phyloP scores from a whole-genome alignment of 2,113 vertebrate genomes.

The Spermophilus dauricus region DNA sequence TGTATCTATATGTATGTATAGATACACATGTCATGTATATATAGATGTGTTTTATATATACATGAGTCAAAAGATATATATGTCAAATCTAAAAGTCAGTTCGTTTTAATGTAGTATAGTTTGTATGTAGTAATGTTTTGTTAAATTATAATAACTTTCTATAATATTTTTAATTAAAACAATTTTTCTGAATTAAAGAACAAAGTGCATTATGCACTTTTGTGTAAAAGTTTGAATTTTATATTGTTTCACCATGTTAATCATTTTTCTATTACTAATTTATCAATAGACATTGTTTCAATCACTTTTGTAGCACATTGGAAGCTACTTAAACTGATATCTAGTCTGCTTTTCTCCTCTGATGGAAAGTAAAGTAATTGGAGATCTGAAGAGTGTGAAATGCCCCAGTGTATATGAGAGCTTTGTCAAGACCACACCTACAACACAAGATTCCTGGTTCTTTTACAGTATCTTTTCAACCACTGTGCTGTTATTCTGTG shows the following conservation, averaged over 20 bases:
- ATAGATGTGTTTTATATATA: too few species aligned
- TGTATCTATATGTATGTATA: too few species aligned
- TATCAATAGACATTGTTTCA: not conserved
- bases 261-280: not conserved
- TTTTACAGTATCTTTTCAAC: not conserved
- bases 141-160: not conserved
- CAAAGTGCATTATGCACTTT: not conserved
- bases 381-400: not conserved
- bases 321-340: not conserved
- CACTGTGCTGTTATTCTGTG: not conserved
- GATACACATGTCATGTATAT: too few species aligned
- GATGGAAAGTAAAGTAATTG: not conserved
- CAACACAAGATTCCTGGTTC: not conserved
- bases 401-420: too few species aligned
- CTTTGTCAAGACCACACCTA: not conserved
- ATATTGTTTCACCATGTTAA: not conserved
- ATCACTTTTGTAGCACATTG: not conserved
- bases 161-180: not conserved
- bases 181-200: not conserved
- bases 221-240: not conserved
- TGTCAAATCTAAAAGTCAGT: not conserved
- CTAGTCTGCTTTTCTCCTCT: not conserved
- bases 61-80: too few species aligned
- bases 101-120: not conserved
- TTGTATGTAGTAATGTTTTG: not conserved